Conservation (phyloP, 53 echinoderm and acorn worm species). For the Paelopatides confundens region DNA sequence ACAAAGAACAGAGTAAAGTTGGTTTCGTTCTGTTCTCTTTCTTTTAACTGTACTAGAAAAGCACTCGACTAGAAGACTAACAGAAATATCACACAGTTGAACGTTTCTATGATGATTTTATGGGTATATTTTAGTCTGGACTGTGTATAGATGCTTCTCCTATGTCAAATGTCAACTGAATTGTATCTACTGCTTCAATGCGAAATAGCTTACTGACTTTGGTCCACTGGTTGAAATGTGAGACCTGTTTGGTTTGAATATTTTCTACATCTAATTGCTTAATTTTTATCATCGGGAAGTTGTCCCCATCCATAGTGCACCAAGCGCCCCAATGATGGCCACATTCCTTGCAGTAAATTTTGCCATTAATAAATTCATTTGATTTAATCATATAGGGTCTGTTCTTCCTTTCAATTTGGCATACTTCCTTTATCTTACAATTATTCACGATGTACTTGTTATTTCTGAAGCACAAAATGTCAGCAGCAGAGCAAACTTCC, state of each 20-base stretch:
- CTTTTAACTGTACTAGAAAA: too few relatives aligned
- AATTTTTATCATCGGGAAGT: slow-evolving; percentile 48
- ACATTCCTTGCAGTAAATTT: slow-evolving; percentile 63
- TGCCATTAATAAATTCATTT: slow-evolving; percentile 48
- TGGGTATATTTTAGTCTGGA: background rate
- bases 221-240: slow-evolving; percentile 41
- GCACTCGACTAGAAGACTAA: too few relatives aligned
- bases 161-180: background rate
- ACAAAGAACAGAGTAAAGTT: too few relatives aligned
- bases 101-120: too few relatives aligned
- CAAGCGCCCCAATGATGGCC: slow-evolving; percentile 61
- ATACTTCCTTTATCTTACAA: slow-evolving; percentile 1
- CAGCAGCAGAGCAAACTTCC: slow-evolving; percentile 42
- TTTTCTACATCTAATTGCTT: slow-evolving; percentile 26
- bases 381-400: slow-evolving; percentile 50
- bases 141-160: background rate
- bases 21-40: too few relatives aligned
- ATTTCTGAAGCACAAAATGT: slow-evolving; percentile 51
- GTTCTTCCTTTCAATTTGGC: slow-evolving; percentile 40
- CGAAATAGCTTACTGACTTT: slow-evolving; percentile 32
- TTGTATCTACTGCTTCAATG: background rate
- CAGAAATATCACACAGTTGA: too few relatives aligned
- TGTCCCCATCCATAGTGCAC: slow-evolving; percentile 12
- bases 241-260: background rate
- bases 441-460: slow-evolving; percentile 50